Evolutionary conservation across 2,888 invertebrate genomes (phyloP).

Genomic region (Meandrusa payeni): DNA sequence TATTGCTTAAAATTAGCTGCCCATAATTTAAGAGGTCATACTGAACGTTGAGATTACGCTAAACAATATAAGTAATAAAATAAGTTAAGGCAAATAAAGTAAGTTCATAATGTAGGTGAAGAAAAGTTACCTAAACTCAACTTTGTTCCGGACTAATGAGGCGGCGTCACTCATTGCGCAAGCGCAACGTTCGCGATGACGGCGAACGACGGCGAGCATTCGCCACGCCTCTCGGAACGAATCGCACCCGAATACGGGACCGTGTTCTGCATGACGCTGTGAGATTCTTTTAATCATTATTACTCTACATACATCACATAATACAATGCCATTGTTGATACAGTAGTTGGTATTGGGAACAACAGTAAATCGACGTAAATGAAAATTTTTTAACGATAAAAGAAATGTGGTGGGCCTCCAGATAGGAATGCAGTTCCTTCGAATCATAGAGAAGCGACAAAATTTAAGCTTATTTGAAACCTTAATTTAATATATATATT

Average conservation of each 20-base stretch:
- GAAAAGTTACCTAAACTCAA: constrained; percentile 37
- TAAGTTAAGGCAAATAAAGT: too few relatives aligned
- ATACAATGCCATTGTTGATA: constrained; percentile 17
- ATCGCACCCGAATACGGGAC: constrained; percentile 65
- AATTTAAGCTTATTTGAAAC: too few relatives aligned
- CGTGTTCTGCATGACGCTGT: constrained; percentile 46
- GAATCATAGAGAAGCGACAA: too few relatives aligned
- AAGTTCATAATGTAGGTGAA: constrained; percentile 34
- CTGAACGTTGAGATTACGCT: too few relatives aligned
- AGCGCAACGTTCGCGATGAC: constrained; percentile 51
- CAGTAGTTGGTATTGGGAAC: constrained; percentile 9
- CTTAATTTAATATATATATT: too few relatives aligned
- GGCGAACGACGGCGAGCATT: constrained; percentile 57
- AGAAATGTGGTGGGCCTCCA: too few relatives aligned
- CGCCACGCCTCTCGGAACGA: constrained; percentile 64
- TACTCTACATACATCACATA: constrained; percentile 17
- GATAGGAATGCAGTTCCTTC: too few relatives aligned
- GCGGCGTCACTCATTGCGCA: constrained; percentile 60
- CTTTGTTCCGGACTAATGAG: constrained; percentile 72
- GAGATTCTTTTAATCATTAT: constrained; percentile 42
- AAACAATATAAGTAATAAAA: too few relatives aligned
- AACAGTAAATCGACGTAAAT: constrained; percentile 33
- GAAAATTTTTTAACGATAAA: too few relatives aligned
- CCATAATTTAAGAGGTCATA: too few relatives aligned
- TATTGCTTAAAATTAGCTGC: too few relatives aligned